These are phyloP conservation scores for Drosophila arawakana DNA, from an alignment of 1,140 invertebrate genomes.

Conservation along the genomic window DNA sequence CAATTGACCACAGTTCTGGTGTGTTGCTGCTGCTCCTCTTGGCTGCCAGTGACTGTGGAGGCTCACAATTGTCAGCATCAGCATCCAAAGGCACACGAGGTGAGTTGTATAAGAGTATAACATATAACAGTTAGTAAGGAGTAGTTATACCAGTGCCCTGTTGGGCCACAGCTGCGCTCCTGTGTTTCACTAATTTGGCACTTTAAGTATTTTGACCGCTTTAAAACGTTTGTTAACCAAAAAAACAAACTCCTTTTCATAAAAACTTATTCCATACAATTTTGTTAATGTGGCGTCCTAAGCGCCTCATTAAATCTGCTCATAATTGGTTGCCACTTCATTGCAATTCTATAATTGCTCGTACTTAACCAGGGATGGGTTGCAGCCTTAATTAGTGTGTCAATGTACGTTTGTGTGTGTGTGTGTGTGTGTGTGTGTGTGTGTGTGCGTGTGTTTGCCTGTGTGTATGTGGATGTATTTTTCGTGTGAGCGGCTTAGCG, in stretches of 20 bases:
- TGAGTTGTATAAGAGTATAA: constrained; percentile 44
- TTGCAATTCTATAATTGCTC: constrained; percentile 10
- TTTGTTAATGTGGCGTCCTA: background rate
- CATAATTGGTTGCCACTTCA: constrained; percentile 17
- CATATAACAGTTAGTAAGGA: too few relatives aligned
- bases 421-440: too few relatives aligned
- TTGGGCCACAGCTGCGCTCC: background rate
- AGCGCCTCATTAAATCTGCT: constrained; percentile 8
- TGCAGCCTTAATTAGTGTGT: constrained; percentile 1
- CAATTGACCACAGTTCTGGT: constrained; percentile 25
- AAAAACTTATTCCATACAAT: background rate
- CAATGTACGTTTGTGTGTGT: background rate
- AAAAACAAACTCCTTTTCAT: too few relatives aligned
- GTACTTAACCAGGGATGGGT: background rate
- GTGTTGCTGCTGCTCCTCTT: constrained; percentile 36
- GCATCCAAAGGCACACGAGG: constrained; percentile 81
- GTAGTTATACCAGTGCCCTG: background rate
- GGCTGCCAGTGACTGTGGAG: constrained; percentile 28
- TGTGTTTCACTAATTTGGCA: too few relatives aligned
- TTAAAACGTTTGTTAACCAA: too few relatives aligned
- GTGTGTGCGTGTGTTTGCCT: too few relatives aligned
- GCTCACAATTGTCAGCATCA: constrained; percentile 81
- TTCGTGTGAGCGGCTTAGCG: background rate
- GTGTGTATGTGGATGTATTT: too few relatives aligned
- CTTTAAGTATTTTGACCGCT: too few relatives aligned